Conservation (phyloP, 1,140 invertebrate species). For the Pinna nobilis region DNA sequence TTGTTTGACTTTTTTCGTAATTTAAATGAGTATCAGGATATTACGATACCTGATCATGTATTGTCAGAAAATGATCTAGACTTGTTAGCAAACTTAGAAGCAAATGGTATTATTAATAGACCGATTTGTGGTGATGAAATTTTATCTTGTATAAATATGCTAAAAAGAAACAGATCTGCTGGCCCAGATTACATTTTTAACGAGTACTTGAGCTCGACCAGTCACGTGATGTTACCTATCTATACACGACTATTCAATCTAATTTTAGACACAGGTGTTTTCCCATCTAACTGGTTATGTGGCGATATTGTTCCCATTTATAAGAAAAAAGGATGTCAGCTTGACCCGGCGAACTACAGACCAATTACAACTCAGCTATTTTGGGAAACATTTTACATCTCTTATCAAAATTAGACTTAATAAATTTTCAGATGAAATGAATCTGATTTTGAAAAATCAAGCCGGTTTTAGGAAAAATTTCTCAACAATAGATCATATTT, state of each 20-base stretch:
- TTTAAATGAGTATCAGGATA: background rate
- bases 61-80: slow-evolving; percentile 1
- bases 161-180: background rate
- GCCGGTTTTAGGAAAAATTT: too few relatives aligned
- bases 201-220: background rate
- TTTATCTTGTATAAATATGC: background rate
- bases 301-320: background rate
- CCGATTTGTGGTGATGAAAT: too few relatives aligned
- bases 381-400: too few relatives aligned
- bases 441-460: background rate
- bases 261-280: too few relatives aligned
- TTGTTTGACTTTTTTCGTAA: background rate
- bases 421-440: slow-evolving; percentile 1
- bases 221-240: background rate
- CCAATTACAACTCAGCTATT: background rate
- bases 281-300: too few relatives aligned
- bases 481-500: too few relatives aligned
- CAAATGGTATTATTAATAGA: background rate
- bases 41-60: background rate
- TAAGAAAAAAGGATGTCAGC: background rate
- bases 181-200: background rate
- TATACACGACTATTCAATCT: too few relatives aligned
- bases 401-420: background rate
- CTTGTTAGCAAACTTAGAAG: background rate
- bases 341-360: background rate